These are phyloP conservation scores for Polietes domitor DNA, from an alignment of 2,888 invertebrate genomes.

Conservation along the genomic window DNA sequence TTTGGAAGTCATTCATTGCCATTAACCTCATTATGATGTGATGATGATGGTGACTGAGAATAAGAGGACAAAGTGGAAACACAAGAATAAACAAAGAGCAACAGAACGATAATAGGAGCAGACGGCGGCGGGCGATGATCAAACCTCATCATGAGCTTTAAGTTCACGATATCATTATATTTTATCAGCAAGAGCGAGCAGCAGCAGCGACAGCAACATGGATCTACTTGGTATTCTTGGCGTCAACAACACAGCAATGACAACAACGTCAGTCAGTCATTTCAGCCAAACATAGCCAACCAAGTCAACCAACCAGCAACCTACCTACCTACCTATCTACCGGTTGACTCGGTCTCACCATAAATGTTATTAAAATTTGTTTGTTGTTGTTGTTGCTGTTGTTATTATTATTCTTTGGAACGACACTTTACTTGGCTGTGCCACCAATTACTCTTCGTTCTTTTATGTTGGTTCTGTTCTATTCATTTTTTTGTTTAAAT, in stretches of 20 bases:
- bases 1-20: constrained; percentile 55
- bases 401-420: constrained; percentile 14
- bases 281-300: constrained; percentile 3
- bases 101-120: neutral
- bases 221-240: constrained; percentile 19
- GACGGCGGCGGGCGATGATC: constrained; percentile 23
- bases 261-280: neutral
- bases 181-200: neutral
- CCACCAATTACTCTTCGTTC: neutral
- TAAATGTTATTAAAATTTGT: constrained; percentile 29
- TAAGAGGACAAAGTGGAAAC: neutral
- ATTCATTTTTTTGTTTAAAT: neutral
- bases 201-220: neutral
- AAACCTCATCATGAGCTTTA: constrained; percentile 13
- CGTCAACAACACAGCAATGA: constrained; percentile 5
- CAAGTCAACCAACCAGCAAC: neutral
- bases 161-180: constrained; percentile 15
- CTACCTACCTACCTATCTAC: too few relatives aligned
- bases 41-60: too few relatives aligned
- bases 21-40: constrained; percentile 65
- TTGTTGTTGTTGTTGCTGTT: neutral
- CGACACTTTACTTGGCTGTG: constrained; percentile 8
- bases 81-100: constrained; percentile 1
- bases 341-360: too few relatives aligned
- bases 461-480: neutral